phyloP scores from a whole-genome alignment of 2,113 vertebrate genomes.

The Melanocharis versteri region DNA sequence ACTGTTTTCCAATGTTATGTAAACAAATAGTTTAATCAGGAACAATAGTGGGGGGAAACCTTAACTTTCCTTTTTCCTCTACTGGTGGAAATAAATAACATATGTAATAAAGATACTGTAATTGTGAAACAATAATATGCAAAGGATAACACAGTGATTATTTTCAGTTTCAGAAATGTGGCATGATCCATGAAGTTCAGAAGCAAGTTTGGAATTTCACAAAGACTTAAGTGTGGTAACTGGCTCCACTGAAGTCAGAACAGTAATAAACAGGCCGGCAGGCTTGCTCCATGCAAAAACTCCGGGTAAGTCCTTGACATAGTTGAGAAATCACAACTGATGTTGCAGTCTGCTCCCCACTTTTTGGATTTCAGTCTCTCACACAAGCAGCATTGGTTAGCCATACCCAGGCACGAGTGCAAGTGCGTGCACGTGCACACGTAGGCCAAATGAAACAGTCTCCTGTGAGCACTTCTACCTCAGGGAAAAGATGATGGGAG shows the following conservation, averaged over 20 bases:
- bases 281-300: not conserved
- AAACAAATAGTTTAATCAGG: conserved; percentile 32
- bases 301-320: not conserved
- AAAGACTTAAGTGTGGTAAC: not conserved
- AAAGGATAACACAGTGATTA: not conserved
- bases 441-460: not conserved
- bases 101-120: not conserved
- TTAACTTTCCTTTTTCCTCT: conserved; percentile 32
- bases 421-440: not conserved
- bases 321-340: not conserved
- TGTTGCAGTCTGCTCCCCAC: not conserved
- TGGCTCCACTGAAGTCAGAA: not conserved
- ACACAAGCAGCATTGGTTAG: not conserved
- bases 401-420: rapidly evolving
- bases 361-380: not conserved
- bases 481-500: conserved; percentile 1
- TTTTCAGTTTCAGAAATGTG: not conserved
- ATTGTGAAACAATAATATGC: not conserved
- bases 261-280: not conserved
- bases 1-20: not conserved
- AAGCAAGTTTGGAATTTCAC: not conserved
- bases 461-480: not conserved
- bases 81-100: not conserved
- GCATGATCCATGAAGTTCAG: not conserved
- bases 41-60: conserved; percentile 9